phyloP scores from a whole-genome alignment of 2,888 invertebrate species.

The Phaonia tiefii region DNA sequence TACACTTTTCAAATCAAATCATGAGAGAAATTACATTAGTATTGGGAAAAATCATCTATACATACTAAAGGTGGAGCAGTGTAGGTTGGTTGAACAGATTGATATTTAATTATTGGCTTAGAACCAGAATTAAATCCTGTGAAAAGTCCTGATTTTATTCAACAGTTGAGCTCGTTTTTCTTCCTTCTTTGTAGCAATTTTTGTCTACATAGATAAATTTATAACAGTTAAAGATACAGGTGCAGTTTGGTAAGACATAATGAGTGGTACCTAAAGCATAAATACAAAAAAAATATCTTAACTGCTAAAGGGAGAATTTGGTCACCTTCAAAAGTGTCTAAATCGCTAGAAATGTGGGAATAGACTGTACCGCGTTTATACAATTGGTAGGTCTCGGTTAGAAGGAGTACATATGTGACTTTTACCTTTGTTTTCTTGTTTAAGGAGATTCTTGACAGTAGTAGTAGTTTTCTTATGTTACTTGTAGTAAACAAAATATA shows the following conservation, averaged over 20 bases:
- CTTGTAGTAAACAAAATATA: constrained; percentile 32
- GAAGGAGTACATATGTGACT: constrained; percentile 11
- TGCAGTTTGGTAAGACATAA: neutral
- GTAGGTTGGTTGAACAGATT: neutral
- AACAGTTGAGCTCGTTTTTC: too few relatives aligned
- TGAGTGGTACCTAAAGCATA: constrained; percentile 1
- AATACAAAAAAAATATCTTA: neutral
- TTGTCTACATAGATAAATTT: too few relatives aligned
- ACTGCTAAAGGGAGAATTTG: too few relatives aligned
- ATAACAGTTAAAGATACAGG: neutral
- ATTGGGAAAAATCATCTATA: constrained; percentile 17
- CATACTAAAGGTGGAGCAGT: neutral
- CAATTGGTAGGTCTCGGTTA: constrained; percentile 10
- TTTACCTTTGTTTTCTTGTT: constrained; percentile 17
- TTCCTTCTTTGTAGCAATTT: too few relatives aligned
- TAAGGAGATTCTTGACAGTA: neutral
- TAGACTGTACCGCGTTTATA: constrained; percentile 48
- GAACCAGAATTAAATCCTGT: constrained; percentile 21
- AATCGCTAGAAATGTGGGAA: constrained; percentile 1
- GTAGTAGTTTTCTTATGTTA: constrained; percentile 43
- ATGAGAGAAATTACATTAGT: constrained; percentile 4
- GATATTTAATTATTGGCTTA: neutral
- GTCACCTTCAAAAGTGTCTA: too few relatives aligned
- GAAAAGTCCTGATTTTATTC: constrained; percentile 22
- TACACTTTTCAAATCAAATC: neutral